phyloP scores from a whole-genome alignment of 2,113 vertebrate species.

The Megaceryle torquata region DNA sequence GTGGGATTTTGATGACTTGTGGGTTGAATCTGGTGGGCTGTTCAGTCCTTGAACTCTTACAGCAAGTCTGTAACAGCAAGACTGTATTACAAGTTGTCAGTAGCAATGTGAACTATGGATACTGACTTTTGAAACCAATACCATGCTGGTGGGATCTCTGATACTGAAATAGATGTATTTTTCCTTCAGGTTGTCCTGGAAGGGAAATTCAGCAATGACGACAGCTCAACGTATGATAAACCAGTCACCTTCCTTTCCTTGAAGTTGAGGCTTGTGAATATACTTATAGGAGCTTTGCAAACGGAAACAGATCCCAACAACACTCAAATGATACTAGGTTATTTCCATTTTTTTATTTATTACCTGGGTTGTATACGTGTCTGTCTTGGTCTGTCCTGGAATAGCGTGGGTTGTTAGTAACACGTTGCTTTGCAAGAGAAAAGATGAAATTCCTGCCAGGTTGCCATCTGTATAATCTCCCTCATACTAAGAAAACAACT shows the following conservation, averaged over 20 bases:
- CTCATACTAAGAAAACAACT: neutral
- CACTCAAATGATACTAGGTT: slow-evolving; percentile 96
- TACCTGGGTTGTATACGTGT: neutral
- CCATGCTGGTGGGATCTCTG: neutral
- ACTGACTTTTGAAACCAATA: neutral
- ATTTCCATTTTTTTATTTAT: slow-evolving; percentile 37
- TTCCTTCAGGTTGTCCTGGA: slow-evolving; percentile 87
- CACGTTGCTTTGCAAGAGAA: neutral
- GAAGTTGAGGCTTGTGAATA: slow-evolving; percentile 92
- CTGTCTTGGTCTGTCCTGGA: neutral
- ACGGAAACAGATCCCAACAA: slow-evolving; percentile 95
- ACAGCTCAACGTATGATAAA: slow-evolving; percentile 86
- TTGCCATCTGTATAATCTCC: neutral
- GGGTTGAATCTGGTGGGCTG: neutral
- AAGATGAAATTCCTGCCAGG: neutral
- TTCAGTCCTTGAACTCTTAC: neutral
- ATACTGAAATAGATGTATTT: slow-evolving; percentile 14
- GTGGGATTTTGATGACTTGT: neutral
- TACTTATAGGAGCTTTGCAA: slow-evolving; percentile 94
- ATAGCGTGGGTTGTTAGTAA: neutral
- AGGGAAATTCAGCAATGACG: slow-evolving; percentile 94
- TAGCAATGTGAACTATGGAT: neutral
- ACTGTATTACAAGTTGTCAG: neutral
- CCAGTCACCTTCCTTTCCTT: slow-evolving; percentile 92
- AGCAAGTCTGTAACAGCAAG: neutral